Percentiles rank a stretch among this genome's conserved stretches.
phyloP scores from a whole-genome alignment of 2,888 invertebrate genomes.

The Platycheirus rosarum region DNA sequence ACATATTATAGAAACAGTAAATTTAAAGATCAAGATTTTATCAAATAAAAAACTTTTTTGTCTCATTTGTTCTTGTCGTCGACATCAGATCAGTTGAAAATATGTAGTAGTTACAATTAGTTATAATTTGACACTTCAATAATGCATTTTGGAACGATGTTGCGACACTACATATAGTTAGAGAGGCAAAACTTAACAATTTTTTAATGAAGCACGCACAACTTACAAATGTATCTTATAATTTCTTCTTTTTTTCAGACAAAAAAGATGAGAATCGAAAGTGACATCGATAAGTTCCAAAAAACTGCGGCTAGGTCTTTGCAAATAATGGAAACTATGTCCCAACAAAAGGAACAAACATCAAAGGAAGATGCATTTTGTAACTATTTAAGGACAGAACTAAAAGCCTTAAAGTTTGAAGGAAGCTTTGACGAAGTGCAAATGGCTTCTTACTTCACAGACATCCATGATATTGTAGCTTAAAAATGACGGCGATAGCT shows the following conservation, averaged over 20 bases:
- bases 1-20: too few relatives aligned
- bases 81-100: too few relatives aligned
- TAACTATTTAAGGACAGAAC: background rate
- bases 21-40: too few relatives aligned
- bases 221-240: background rate
- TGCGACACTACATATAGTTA: background rate
- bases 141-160: too few relatives aligned
- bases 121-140: too few relatives aligned
- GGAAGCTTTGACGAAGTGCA: slow-evolving; percentile 18
- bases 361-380: slow-evolving; percentile 20
- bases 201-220: background rate
- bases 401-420: slow-evolving; percentile 6
- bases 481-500: too few relatives aligned
- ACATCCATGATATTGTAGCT: too few relatives aligned
- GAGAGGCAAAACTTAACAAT: background rate
- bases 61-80: too few relatives aligned
- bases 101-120: too few relatives aligned
- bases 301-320: slow-evolving; percentile 1
- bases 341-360: background rate
- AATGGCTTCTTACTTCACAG: too few relatives aligned
- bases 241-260: background rate
- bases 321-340: background rate
- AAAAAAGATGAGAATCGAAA: background rate
- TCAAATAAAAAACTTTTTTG: too few relatives aligned
- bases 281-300: background rate